phyloP scores from a whole-genome alignment of 2,113 vertebrate species.

The Pedionomus torquatus region DNA sequence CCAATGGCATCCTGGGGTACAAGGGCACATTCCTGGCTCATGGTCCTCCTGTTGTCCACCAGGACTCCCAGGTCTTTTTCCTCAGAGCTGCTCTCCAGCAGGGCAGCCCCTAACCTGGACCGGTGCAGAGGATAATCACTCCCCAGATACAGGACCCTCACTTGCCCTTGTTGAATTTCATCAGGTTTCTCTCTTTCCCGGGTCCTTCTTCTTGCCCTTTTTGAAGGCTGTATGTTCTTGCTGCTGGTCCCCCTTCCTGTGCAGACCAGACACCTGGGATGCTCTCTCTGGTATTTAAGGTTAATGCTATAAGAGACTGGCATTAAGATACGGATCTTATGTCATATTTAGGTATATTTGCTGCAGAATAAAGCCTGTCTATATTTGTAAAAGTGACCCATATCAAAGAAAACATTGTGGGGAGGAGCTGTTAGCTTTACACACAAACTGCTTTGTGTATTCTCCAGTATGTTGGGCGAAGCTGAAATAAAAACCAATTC shows the following conservation, averaged over 20 bases:
- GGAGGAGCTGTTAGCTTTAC: neutral
- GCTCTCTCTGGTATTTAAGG: neutral
- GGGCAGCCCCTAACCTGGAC: no score
- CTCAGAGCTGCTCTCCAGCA: no score
- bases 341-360: neutral
- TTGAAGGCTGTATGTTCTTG: no score
- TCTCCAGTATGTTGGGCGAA: neutral
- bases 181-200: no score
- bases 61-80: no score
- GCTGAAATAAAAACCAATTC: neutral
- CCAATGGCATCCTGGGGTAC: no score
- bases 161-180: no score
- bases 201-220: no score
- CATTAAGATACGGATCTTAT: neutral
- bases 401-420: neutral
- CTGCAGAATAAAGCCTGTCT: neutral
- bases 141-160: no score
- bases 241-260: neutral
- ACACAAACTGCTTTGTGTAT: neutral
- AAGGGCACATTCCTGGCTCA: no score
- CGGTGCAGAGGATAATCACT: no score
- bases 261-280: neutral
- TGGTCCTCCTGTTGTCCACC: no score
- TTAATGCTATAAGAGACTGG: rapidly evolving
- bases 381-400: neutral